Evolutionary conservation across 2,888 invertebrate species (phyloP).

Genomic region (Prenolepis imparis): DNA sequence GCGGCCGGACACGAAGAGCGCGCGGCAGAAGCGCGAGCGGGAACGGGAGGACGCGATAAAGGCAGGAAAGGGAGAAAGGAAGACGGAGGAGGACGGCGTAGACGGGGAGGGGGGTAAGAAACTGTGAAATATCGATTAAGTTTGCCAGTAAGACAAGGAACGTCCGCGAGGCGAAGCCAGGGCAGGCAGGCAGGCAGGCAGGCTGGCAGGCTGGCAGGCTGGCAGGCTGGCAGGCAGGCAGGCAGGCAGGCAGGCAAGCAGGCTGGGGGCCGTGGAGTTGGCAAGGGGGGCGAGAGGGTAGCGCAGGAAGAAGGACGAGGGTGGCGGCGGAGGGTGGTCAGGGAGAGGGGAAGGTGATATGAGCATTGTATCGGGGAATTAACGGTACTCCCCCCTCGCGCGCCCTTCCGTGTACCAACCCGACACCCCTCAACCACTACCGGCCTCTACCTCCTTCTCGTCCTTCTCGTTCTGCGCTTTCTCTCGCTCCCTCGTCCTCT

Average conservation of each 20-base stretch:
- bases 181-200: constrained; percentile 66
- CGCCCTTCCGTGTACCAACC: constrained; percentile 71
- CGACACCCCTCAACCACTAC: constrained; percentile 60
- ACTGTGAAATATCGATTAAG: constrained; percentile 87
- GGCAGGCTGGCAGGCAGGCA: constrained; percentile 57
- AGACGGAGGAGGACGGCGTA: constrained; percentile 54
- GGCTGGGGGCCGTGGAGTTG: constrained; percentile 46
- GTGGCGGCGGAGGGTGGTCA: constrained; percentile 80
- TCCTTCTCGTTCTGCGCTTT: constrained; percentile 57
- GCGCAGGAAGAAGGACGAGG: constrained; percentile 63
- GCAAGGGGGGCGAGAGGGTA: constrained; percentile 46
- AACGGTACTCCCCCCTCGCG: constrained; percentile 81
- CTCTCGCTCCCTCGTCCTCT: constrained; percentile 54
- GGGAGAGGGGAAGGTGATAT: constrained; percentile 85
- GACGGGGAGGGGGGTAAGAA: constrained; percentile 85
- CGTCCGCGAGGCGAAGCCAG: constrained; percentile 83
- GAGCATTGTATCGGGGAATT: constrained; percentile 87
- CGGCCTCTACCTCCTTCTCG: constrained; percentile 48
- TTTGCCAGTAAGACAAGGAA: constrained; percentile 86
- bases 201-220: constrained; percentile 60
- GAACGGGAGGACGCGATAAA: constrained; percentile 77
- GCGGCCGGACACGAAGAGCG: constrained; percentile 82
- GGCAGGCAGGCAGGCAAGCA: constrained; percentile 65
- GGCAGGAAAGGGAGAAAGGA: constrained; percentile 63
- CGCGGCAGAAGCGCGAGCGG: constrained; percentile 73